phyloP scores from a whole-genome alignment of 2,888 invertebrate genomes.

The Eupelmus urozonus region DNA sequence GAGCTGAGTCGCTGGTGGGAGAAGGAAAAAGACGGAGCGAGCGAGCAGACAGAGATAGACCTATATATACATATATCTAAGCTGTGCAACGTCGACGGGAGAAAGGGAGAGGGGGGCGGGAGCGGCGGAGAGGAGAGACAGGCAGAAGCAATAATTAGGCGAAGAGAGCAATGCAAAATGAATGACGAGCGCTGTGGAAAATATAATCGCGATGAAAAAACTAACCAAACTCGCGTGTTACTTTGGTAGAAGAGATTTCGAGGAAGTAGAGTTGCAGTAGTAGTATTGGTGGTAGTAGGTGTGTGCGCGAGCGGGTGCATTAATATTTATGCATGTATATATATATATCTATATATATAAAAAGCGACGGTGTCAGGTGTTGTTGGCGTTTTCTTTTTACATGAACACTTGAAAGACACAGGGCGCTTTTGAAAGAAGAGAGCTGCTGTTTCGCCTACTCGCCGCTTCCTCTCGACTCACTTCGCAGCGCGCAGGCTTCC shows the following conservation, averaged over 20 bases:
- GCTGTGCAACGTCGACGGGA: no score
- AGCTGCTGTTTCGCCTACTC: background rate
- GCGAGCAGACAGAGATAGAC: no score
- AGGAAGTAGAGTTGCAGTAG: no score
- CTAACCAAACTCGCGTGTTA: constrained; percentile 40
- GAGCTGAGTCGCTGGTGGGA: background rate
- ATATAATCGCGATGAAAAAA: constrained; percentile 14
- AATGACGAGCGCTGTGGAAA: background rate
- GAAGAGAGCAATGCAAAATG: constrained; percentile 1
- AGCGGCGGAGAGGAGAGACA: background rate
- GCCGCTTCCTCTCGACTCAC: background rate
- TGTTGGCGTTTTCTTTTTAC: background rate
- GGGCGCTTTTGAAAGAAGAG: no score
- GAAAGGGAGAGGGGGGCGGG: background rate
- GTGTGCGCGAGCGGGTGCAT: background rate
- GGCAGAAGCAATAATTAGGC: background rate
- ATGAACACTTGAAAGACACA: background rate
- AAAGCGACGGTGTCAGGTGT: no score
- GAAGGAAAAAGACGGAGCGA: background rate
- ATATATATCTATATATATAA: background rate
- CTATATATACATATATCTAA: no score
- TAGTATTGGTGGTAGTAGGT: no score
- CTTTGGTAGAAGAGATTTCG: background rate
- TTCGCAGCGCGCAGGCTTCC: no score
- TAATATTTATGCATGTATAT: no score